Percentiles rank a stretch among this genome's conserved stretches.
Conservation (phyloP, 2,888 invertebrate species). For the Oligia fasciuncula region DNA sequence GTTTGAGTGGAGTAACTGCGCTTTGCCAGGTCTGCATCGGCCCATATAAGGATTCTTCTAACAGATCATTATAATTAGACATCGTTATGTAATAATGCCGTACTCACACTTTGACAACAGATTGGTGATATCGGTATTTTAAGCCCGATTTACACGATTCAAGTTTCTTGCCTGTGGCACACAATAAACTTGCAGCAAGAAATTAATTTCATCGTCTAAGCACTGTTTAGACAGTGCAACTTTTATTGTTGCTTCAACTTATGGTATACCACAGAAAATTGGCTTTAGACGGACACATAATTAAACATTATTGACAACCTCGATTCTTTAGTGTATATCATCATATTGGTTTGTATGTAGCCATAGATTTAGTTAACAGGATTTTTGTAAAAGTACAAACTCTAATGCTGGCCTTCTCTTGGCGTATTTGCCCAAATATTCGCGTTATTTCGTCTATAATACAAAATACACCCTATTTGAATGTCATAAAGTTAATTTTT, state of each 20-base stretch:
- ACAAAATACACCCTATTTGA: neutral
- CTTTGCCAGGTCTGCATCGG: neutral
- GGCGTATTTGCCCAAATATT: neutral
- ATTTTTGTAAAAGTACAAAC: no score
- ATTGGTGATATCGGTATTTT: neutral
- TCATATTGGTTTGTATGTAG: constrained; percentile 7
- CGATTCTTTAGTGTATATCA: neutral
- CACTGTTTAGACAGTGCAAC: neutral
- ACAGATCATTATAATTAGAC: neutral
- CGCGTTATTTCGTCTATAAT: neutral
- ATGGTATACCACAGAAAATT: neutral
- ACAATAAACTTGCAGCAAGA: no score
- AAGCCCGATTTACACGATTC: neutral
- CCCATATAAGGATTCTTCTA: no score
- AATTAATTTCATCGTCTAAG: no score
- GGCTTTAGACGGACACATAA: neutral
- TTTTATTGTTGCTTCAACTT: neutral
- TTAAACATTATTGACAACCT: neutral
- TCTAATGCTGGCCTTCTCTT: neutral
- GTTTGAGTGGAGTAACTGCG: neutral
- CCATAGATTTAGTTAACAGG: neutral
- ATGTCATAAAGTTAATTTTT: neutral
- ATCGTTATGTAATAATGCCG: neutral
- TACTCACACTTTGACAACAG: neutral
- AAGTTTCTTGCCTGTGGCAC: no score